A percentile compares a stretch with the other conserved stretches of the same genome.
Evolutionary conservation across 2,113 vertebrate species (phyloP).

Genomic region (Leucoraja erinaceus): DNA sequence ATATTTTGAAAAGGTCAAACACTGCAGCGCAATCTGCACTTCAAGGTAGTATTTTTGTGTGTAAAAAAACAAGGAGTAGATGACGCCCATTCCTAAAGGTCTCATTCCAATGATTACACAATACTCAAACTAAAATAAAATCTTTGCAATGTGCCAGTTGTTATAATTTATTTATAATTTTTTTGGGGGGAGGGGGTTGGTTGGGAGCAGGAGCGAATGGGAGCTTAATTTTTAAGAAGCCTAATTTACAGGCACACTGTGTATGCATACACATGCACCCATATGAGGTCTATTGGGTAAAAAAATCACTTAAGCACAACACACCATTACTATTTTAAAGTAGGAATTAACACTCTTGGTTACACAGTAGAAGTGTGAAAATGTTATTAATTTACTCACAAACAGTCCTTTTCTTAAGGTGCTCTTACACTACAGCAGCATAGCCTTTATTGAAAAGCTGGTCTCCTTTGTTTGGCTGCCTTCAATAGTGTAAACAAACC

Average conservation of each 20-base stretch:
- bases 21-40: not conserved
- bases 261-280: constrained; percentile 10
- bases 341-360: constrained; percentile 22
- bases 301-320: constrained; percentile 21
- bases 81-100: not conserved
- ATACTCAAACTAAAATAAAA: not conserved
- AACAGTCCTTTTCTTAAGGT: constrained; percentile 25
- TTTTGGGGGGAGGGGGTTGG: not conserved
- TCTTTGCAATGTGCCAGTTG: not conserved
- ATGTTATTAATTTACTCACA: constrained; percentile 32
- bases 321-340: constrained; percentile 23
- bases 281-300: not conserved
- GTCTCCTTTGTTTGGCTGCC: not conserved
- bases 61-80: not conserved
- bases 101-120: constrained; percentile 9
- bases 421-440: not conserved
- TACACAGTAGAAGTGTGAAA: constrained; percentile 25
- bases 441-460: not conserved
- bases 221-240: constrained; percentile 8
- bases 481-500: not conserved
- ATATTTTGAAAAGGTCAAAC: constrained; percentile 26
- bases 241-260: constrained; percentile 28
- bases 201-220: not conserved
- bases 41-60: not conserved
- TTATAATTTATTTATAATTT: not conserved